Percentiles rank a stretch among this genome's conserved stretches.
Evolutionary conservation across 2,113 vertebrate genomes (phyloP).

Genomic region (Hypomesus transpacificus): DNA sequence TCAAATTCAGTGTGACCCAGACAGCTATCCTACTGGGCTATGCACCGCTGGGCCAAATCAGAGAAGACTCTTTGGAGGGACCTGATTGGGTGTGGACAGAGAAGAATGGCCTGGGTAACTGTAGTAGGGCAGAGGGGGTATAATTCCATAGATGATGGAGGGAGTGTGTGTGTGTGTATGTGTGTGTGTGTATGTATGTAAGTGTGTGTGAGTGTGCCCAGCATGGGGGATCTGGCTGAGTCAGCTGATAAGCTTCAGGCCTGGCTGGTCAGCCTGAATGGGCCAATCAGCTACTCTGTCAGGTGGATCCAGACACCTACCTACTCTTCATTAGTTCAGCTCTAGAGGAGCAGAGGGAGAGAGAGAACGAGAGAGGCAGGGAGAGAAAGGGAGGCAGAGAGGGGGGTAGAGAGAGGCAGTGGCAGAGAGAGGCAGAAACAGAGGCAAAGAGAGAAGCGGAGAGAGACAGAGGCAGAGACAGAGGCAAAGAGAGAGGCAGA

Average conservation of each 20-base stretch:
- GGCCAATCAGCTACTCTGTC: constrained; percentile 43
- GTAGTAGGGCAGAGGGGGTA: constrained; percentile 39
- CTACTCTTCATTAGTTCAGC: constrained; percentile 56
- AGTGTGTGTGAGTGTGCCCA: constrained; percentile 22
- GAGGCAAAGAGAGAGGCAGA: not conserved
- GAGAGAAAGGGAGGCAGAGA: not conserved
- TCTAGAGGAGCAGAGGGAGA: constrained; percentile 37
- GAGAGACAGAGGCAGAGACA: not conserved
- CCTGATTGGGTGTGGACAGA: constrained; percentile 32
- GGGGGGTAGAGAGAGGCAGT: too few relatives aligned
- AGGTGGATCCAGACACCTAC: constrained; percentile 32
- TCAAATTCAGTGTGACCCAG: constrained; percentile 46
- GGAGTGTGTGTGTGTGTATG: constrained; percentile 12
- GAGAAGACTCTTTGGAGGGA: constrained; percentile 30
- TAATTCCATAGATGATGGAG: constrained; percentile 42
- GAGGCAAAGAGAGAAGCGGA: constrained; percentile 14
- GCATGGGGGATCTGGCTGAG: constrained; percentile 8
- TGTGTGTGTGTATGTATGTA: constrained; percentile 17
- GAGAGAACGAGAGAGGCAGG: not conserved
- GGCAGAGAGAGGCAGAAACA: constrained; percentile 19
- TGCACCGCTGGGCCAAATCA: constrained; percentile 28
- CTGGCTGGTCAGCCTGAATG: constrained; percentile 30
- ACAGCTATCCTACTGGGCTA: constrained; percentile 24
- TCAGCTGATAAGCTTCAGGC: constrained; percentile 46
- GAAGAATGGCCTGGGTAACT: constrained; percentile 50